Evolutionary conservation across 2,888 invertebrate species (phyloP), one percentile per base, ranked within the genome.

Genomic region (Cephus spinipes): DNA sequence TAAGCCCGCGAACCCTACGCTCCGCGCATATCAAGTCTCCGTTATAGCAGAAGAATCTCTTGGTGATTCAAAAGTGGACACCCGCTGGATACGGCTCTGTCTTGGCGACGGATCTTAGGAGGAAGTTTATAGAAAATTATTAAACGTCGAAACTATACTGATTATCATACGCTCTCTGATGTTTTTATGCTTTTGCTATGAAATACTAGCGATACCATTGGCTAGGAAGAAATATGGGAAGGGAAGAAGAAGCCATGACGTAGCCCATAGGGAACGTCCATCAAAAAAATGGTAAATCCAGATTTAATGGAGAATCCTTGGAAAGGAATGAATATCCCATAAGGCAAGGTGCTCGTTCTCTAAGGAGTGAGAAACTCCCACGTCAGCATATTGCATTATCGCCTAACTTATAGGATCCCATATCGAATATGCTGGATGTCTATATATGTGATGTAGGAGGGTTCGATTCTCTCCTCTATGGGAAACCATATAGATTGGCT

Each of bases 331-430:
- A 71, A 73, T 73, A 34, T 76, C 74, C 30, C 76, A 75, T 40
- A 55, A 55, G 55, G 55, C 9, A 55, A 55, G 23, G 23, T 55
- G 55, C 23, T 55, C 55, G 55, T 71, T 71, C 32, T 71, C 71
- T 30, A 23, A 55, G 55, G 55, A 55, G 71, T 33, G 33, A 33
- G 74, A 34, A 74, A 30, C 74, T 82, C 81, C 79, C 80, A 85
- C 89, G 89, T 89, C 89, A 86, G 89, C 89, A 90, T 89, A 89
- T 89, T 89, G 85, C 86, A 89, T 88, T 89, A 89, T 88, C 87
- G 85, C 80, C 81, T 85, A 85, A 89, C 87, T 86, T 87, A 88
- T 86, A 85, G 85, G 85, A 86, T 84, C 84, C 85, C 83, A 86
- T 87, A 89, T 89, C 88, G 83, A 88, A 88, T 89, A 89, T 87